Percentiles rank a stretch among this genome's conserved stretches.
These are phyloP conservation scores for Peromyscus californicus DNA, from an alignment of 2,113 vertebrate species.

Conservation along the genomic window DNA sequence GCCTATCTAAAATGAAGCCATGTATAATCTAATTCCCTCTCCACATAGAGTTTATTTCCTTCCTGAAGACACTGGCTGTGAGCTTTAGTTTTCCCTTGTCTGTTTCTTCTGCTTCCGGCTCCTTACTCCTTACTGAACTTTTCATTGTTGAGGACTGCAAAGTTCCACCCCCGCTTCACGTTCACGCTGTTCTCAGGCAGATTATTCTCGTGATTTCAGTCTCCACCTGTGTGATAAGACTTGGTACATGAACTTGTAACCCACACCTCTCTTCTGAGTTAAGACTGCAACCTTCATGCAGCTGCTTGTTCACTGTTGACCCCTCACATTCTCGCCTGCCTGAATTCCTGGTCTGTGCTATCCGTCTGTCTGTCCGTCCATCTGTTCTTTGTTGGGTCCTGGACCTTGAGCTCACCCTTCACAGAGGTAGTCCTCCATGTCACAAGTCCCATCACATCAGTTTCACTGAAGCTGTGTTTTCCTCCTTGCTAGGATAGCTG, in stretches of 20 bases:
- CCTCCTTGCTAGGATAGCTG: background rate
- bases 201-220: constrained; percentile 34
- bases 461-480: background rate
- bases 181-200: background rate
- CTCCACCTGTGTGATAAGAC: background rate
- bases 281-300: background rate
- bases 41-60: background rate
- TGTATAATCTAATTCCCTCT: background rate
- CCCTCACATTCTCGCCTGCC: background rate
- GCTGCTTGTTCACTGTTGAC: background rate
- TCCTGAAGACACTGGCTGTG: background rate
- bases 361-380: too few relatives aligned
- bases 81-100: constrained; percentile 19
- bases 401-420: background rate
- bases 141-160: background rate
- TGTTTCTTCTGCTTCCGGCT: constrained; percentile 1
- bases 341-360: background rate
- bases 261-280: background rate
- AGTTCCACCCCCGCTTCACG: background rate
- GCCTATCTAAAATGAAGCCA: background rate
- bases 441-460: background rate
- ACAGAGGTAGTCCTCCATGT: background rate
- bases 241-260: background rate
- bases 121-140: background rate
- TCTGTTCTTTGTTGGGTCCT: background rate